Evolutionary conservation across 1,140 invertebrate species (phyloP).

Genomic region (Ips typographus): DNA sequence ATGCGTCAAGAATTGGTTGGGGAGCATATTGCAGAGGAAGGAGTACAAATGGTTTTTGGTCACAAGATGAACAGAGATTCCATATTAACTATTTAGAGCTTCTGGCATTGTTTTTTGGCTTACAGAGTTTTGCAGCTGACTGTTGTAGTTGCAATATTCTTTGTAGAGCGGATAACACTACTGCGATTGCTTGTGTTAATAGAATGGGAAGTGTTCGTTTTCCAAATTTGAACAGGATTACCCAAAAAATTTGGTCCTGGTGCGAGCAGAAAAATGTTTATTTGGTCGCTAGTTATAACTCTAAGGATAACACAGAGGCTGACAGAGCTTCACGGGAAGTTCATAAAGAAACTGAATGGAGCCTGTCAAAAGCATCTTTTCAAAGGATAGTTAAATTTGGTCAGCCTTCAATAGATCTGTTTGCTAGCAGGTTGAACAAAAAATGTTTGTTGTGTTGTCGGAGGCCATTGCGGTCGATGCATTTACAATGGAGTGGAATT

Average conservation of each 20-base stretch:
- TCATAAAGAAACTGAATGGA: too few relatives aligned
- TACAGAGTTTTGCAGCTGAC: constrained; percentile 23
- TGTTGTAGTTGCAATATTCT: constrained; percentile 38
- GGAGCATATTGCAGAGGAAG: constrained; percentile 3
- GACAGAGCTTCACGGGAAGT: too few relatives aligned
- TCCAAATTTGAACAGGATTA: constrained; percentile 31
- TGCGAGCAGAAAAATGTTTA: constrained; percentile 21
- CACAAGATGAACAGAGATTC: constrained; percentile 9
- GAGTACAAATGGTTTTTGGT: constrained; percentile 21
- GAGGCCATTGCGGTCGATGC: constrained; percentile 43
- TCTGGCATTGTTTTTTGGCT: constrained; percentile 11
- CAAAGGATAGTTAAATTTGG: too few relatives aligned
- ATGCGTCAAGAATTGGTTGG: constrained; percentile 25
- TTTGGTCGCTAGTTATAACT: constrained; percentile 41
- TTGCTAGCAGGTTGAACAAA: too few relatives aligned
- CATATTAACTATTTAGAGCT: constrained; percentile 34
- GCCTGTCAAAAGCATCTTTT: too few relatives aligned
- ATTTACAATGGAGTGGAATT: background rate
- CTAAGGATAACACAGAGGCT: background rate
- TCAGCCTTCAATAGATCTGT: too few relatives aligned
- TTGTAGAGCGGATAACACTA: constrained; percentile 43
- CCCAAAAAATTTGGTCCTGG: constrained; percentile 39
- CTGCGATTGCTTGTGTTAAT: constrained; percentile 40
- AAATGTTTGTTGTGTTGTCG: too few relatives aligned
- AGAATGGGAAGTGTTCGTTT: constrained; percentile 41